Base-by-base conservation (phyloP, 2,888 invertebrate species). In the Tenthredo amoena region DNA sequence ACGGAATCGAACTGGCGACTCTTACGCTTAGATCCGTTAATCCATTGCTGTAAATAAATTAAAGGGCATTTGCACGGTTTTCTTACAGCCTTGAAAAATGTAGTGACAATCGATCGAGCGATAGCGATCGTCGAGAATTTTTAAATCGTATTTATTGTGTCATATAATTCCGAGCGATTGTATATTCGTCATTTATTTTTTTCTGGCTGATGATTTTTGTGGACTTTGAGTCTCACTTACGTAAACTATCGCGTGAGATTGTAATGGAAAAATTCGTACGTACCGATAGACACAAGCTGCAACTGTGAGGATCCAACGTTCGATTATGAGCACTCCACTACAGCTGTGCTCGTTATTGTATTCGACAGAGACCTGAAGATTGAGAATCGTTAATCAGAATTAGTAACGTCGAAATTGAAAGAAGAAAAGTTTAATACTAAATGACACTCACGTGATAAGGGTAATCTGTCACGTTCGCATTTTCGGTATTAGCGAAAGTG, bases 381-480 rank as follows among this genome's bases (percentile, higher is more conserved):
- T 31, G 26, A 12, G 15, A 58, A 31, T 15, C 18, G 34, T n/a
- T 58, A 21, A 81, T 43, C 26, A 26, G 72, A n/a, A 74, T 43
- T 74, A 74, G 21, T 43, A 0, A 21, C 40, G 26, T 37, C 37
- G 34, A 34, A 18, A n/a, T 37, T 37, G 37, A 5, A 0, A n/a
- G 18, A 15, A 71, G 1, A 3, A 55, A 3, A 55, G 6, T 58
- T 31, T 9, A 12, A 21, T 4, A 47, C 3, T 18, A n/a, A 43
- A n/a, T n/a, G n/a, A 1, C 12, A 84, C 83, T 84, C 50, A 84
- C 72, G 31, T 84, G 83, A 18, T 81, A 81, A 5, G 72, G 83
- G 31, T 84, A 50, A 18, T 84, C 68, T 71, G 83, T n/a, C 4
- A 84, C 21, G 47, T 34, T n/a, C 34, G 15, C 71, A 72, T 3